Conservation (phyloP, 2,113 vertebrate genomes). For the Addax nasomaculatus region DNA sequence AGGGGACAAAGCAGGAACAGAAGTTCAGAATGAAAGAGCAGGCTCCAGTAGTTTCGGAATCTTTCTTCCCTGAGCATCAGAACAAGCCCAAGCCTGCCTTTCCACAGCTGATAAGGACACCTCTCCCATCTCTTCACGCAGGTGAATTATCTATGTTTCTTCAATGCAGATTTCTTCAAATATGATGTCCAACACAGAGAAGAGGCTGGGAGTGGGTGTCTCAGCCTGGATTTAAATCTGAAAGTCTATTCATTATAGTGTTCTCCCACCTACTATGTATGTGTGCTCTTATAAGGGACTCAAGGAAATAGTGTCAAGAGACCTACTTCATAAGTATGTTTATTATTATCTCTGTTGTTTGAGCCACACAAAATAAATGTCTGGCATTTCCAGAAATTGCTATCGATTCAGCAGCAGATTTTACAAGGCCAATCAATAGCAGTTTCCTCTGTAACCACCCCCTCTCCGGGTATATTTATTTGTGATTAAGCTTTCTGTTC, state of each 20-base stretch:
- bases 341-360: conserved; percentile 80
- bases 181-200: neutral
- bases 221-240: neutral
- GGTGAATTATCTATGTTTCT: neutral
- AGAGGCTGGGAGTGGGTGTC: neutral
- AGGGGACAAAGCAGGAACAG: neutral
- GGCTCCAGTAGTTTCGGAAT: neutral
- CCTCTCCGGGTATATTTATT: conserved; percentile 75
- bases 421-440: conserved; percentile 84
- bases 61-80: neutral
- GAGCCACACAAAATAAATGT: conserved; percentile 81
- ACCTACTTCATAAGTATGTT: conserved; percentile 71
- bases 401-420: conserved; percentile 81
- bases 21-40: neutral
- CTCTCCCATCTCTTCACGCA: neutral
- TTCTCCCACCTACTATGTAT: conserved; percentile 15
- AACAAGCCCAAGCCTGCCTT: neutral
- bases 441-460: conserved; percentile 54
- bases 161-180: neutral
- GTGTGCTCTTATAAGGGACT: conserved; percentile 54
- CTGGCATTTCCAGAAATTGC: conserved; percentile 84
- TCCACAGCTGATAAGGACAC: neutral
- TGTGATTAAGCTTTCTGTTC: conserved; percentile 77
- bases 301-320: conserved; percentile 74
- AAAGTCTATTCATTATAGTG: neutral